Conservation (phyloP, 2,888 invertebrate species). For the Drosophila neonasuta region DNA sequence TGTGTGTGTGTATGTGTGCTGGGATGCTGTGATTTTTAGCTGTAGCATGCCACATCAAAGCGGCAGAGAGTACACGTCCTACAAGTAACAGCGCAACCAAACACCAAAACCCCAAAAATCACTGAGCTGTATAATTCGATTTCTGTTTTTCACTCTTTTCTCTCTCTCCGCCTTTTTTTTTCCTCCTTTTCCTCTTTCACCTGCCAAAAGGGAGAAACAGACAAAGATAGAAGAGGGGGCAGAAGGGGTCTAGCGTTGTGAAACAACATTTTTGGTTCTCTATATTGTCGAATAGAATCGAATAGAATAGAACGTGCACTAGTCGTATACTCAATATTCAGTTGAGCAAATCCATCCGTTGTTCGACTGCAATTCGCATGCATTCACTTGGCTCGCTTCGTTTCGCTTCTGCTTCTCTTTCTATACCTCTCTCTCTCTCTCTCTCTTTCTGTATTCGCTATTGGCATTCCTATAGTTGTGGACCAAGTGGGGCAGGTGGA, state of each 20-base stretch:
- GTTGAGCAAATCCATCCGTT: slow-evolving; percentile 76
- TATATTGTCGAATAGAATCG: slow-evolving; percentile 46
- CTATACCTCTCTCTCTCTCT: slow-evolving; percentile 15
- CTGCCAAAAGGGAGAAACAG: slow-evolving; percentile 39
- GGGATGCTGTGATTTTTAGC: slow-evolving; percentile 69
- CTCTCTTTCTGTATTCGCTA: not conserved
- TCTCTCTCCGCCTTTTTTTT: slow-evolving; percentile 16
- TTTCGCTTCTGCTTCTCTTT: slow-evolving; percentile 28
- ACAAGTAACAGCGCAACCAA: slow-evolving; percentile 69
- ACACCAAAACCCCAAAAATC: slow-evolving; percentile 79
- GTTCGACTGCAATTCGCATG: slow-evolving; percentile 64
- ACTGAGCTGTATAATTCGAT: slow-evolving; percentile 80
- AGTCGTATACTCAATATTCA: slow-evolving; percentile 70
- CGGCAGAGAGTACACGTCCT: slow-evolving; percentile 25
- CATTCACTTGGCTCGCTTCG: slow-evolving; percentile 58
- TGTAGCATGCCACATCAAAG: slow-evolving; percentile 71
- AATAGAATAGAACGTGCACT: slow-evolving; percentile 53
- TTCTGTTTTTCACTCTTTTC: slow-evolving; percentile 79
- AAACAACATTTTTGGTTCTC: slow-evolving; percentile 67
- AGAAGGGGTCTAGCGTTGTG: slow-evolving; percentile 38
- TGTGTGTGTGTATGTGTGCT: not conserved
- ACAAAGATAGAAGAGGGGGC: not conserved
- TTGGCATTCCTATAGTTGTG: slow-evolving; percentile 37
- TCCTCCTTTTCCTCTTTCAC: slow-evolving; percentile 49
- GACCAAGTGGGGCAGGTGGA: slow-evolving; percentile 2